Evolutionary conservation across 2,888 invertebrate genomes (phyloP).

Genomic region (Chymomyza fuscimana): DNA sequence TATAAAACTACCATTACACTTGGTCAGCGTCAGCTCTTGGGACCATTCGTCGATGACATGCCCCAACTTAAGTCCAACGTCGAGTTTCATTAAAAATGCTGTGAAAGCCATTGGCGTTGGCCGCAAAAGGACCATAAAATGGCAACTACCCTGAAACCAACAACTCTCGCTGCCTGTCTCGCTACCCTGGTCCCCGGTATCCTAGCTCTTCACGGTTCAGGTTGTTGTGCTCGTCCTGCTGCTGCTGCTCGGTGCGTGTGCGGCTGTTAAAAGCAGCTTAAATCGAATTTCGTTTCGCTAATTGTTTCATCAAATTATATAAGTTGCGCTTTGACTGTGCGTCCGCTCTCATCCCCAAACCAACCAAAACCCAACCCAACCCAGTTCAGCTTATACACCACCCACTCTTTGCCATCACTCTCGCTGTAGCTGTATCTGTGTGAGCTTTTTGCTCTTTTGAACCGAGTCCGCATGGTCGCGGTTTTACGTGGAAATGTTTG

Average conservation of each 20-base stretch:
- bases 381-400: not conserved
- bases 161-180: no score
- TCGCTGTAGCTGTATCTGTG: not conserved
- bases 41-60: not conserved
- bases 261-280: constrained; percentile 45
- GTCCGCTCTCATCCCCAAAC: not conserved
- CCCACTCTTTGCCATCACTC: not conserved
- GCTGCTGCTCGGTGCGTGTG: constrained; percentile 4
- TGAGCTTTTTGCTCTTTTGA: not conserved
- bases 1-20: not conserved
- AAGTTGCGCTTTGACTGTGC: constrained; percentile 5
- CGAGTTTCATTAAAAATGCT: constrained; percentile 43
- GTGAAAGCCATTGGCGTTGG: constrained; percentile 14
- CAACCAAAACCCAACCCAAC: no score
- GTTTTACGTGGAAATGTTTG: not conserved
- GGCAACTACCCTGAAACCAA: constrained; percentile 9
- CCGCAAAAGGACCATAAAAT: constrained; percentile 36
- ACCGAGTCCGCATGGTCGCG: not conserved
- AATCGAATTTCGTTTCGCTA: constrained; percentile 46
- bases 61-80: constrained; percentile 38
- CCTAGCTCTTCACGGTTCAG: no score
- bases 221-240: not conserved
- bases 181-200: no score
- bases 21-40: not conserved
- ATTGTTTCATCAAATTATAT: constrained; percentile 48